Conservation (phyloP, 2,797 vertebrate genomes). For the Pseudochirops cupreus region DNA sequence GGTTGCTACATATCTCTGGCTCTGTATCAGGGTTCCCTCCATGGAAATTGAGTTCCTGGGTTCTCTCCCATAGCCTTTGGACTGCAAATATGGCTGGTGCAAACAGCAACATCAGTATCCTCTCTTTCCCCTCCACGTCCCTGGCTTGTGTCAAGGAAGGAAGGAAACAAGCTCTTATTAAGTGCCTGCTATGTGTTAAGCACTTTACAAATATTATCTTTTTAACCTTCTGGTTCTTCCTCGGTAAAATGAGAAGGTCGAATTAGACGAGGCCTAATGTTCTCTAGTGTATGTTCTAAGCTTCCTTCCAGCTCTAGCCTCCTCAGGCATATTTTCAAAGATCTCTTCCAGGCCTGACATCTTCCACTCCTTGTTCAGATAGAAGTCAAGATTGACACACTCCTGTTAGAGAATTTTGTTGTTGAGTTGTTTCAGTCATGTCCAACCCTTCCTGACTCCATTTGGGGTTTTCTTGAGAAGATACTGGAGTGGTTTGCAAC, state of each 20-base stretch:
- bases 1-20: not conserved
- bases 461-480: not conserved
- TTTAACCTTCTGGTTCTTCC: not conserved
- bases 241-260: not conserved
- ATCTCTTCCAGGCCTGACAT: not conserved
- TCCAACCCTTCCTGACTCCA: not conserved
- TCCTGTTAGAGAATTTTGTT: not conserved
- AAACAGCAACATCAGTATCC: not conserved
- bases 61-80: not conserved
- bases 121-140: not conserved
- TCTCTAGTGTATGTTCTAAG: not conserved
- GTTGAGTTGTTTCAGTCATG: not conserved
- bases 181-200: not conserved
- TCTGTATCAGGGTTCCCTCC: not conserved
- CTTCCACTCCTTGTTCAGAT: not conserved
- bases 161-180: not conserved
- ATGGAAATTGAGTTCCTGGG: not conserved
- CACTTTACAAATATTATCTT: not conserved
- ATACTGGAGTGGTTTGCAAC: not conserved
- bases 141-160: not conserved
- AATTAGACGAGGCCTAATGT: not conserved
- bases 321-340: not conserved
- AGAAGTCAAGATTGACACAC: not conserved
- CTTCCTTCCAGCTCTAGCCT: not conserved
- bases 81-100: not conserved